phyloP scores from a whole-genome alignment of 2,113 vertebrate genomes.

The Marmota flaviventris region DNA sequence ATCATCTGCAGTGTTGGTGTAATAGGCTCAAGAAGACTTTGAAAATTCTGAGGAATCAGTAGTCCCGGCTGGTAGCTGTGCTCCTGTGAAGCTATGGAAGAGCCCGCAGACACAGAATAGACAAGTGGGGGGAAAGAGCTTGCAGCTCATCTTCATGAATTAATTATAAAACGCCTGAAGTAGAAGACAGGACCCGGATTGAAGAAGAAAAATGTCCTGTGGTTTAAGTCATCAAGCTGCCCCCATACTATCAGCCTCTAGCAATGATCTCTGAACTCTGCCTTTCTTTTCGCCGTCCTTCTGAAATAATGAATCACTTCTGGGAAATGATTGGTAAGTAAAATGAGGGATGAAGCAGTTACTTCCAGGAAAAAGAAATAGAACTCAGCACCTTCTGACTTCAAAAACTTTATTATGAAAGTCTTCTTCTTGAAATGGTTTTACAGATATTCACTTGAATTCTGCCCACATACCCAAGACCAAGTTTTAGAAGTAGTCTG shows the following conservation, averaged over 20 bases:
- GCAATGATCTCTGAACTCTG: not conserved
- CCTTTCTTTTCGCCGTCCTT: not conserved
- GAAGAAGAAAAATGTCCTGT: conserved; percentile 40
- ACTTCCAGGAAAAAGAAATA: conserved; percentile 30
- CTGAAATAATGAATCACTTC: conserved; percentile 52
- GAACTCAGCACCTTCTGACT: not conserved
- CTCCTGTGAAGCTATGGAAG: not conserved
- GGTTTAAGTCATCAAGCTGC: conserved; percentile 43
- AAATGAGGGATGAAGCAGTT: conserved; percentile 43
- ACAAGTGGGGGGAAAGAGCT: not conserved
- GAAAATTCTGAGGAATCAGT: conserved; percentile 3
- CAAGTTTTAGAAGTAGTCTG: not conserved
- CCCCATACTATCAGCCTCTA: not conserved
- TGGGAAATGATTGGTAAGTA: not conserved
- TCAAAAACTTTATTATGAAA: conserved; percentile 1
- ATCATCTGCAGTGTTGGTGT: not conserved
- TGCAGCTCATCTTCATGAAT: conserved; percentile 2
- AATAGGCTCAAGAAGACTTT: not conserved
- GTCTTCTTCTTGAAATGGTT: not conserved
- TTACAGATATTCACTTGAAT: not conserved
- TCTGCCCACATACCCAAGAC: not conserved
- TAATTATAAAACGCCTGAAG: conserved; percentile 62
- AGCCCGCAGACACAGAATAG: not conserved
- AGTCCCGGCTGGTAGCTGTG: not conserved
- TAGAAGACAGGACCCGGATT: conserved; percentile 17